These are phyloP conservation scores for Pampus argenteus DNA, from an alignment of 2,797 vertebrate species.

Conservation along the genomic window DNA sequence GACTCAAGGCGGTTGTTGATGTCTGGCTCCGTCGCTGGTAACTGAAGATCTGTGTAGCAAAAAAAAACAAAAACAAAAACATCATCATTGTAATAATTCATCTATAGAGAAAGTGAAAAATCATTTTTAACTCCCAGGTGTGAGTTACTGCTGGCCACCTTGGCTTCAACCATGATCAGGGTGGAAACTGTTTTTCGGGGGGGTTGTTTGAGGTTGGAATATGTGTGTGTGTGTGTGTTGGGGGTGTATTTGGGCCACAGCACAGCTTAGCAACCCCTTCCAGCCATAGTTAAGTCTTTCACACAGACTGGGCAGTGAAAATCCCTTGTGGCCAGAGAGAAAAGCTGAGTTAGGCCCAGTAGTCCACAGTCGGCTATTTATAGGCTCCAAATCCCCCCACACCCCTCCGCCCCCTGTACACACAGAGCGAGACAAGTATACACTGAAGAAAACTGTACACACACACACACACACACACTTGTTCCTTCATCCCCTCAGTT, in stretches of 20 bases:
- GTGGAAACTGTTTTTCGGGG: conserved; percentile 33
- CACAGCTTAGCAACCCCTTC: conserved; percentile 61
- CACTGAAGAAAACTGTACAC: not conserved
- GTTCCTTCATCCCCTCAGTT: conserved; percentile 22
- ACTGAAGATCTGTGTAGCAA: conserved; percentile 89
- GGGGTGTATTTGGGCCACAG: conserved; percentile 48
- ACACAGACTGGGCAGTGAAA: conserved; percentile 65
- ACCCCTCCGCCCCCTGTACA: conserved; percentile 12
- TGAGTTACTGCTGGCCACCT: not conserved
- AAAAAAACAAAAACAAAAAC: not conserved
- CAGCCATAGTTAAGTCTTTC: conserved; percentile 67
- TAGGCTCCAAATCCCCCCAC: conserved; percentile 59
- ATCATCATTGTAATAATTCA: too few relatives aligned
- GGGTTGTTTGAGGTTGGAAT: conserved; percentile 10
- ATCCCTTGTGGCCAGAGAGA: conserved; percentile 68
- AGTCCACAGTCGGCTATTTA: conserved; percentile 66
- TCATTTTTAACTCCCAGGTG: conserved; percentile 7
- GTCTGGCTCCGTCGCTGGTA: conserved; percentile 95
- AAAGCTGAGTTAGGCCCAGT: conserved; percentile 72
- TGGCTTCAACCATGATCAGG: conserved; percentile 14
- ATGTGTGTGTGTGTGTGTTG: not conserved
- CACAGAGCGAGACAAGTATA: conserved; percentile 45
- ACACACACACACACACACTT: conserved; percentile 20
- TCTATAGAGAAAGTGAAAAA: too few relatives aligned
- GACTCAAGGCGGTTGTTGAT: conserved; percentile 99